Evolutionary conservation across 2,113 vertebrate species (phyloP), one percentile per base, ranked within the genome.

Genomic region (Phalacrocorax aristotelis): DNA sequence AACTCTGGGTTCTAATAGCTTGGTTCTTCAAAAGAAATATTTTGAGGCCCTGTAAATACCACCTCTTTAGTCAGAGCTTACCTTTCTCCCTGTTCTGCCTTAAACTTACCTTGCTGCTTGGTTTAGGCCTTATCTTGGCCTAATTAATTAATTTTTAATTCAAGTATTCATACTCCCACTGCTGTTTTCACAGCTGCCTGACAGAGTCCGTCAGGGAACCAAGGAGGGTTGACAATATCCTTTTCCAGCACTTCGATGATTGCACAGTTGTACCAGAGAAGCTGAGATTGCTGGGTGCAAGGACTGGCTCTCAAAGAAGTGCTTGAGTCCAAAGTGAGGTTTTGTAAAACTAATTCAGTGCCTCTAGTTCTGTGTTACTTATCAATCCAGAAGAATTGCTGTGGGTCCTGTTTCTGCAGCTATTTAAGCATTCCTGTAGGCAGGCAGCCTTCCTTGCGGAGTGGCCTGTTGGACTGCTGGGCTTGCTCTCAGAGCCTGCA

Each of bases 181-280:
- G 54, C 46, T 55, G 26, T 54, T 83, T 72, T 36, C 22, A 21
- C 80, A 55, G 48, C 71, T 40, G 51, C 48, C 57, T 90, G 70
- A 5, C 25, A 49, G 42, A 52, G n/a, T 23, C 68, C 8, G 5
- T 30, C 32, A 25, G 57, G 71, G 36, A 58, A 10, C 62, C 0
- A 1, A 46, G 52, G 42, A 68, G 40, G 58, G 25, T 13, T 15
- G 21, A n/a, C 30, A 27, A 52, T 51, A 49, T 25, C 20, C 27
- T 68, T 40, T 68, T 57, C 60, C 65, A 80, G 38, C 52, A 11
- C n/a, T 3, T 30, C 0, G 0, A 26, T 1, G 70, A 48, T 44
- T 70, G 49, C 29, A 25, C 57, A 36, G 7, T 76, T 38, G 51
- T 25, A 38, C 44, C 19, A 14, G 69, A 38, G 85, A 4, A 34